Evolutionary conservation across 1,140 invertebrate species (phyloP).

Genomic region (Holcopasites calliopsidis): DNA sequence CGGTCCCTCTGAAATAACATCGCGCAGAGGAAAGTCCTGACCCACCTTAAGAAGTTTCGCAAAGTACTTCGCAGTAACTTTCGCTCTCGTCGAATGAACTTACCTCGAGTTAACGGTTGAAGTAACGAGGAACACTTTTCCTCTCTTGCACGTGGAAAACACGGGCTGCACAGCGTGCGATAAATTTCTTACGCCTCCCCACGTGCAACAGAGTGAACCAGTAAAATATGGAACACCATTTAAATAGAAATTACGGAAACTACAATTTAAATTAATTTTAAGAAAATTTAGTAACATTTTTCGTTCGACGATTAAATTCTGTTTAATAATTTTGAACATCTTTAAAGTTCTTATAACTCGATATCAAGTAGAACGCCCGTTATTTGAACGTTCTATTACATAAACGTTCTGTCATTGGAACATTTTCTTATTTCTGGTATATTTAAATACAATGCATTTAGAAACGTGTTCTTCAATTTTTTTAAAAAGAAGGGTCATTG

Average conservation of each 20-base stretch:
- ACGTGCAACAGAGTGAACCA: not conserved
- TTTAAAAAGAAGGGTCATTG: too few species aligned
- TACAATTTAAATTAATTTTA: too few species aligned
- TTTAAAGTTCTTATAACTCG: too few species aligned
- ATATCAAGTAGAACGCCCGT: too few species aligned
- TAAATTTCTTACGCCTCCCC: conserved; percentile 4
- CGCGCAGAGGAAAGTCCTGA: conserved; percentile 60
- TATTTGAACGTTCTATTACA: too few species aligned
- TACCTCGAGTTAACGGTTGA: conserved; percentile 62
- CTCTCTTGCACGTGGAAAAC: conserved; percentile 31
- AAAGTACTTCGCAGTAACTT: conserved; percentile 66
- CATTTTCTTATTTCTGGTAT: not conserved
- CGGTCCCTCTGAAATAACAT: conserved; percentile 65
- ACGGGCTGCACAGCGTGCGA: not conserved
- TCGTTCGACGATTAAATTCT: not conserved
- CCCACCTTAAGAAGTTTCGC: conserved; percentile 66
- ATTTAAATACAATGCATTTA: too few species aligned
- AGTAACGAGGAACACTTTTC: conserved; percentile 66
- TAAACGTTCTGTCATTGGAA: not conserved
- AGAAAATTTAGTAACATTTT: too few species aligned
- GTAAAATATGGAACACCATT: not conserved
- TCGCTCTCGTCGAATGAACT: conserved; percentile 64
- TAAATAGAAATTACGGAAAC: not conserved
- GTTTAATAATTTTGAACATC: not conserved
- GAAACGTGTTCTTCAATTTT: too few species aligned